Base-by-base conservation (phyloP, 2,113 vertebrate species). In the Limnothrissa miodon region DNA sequence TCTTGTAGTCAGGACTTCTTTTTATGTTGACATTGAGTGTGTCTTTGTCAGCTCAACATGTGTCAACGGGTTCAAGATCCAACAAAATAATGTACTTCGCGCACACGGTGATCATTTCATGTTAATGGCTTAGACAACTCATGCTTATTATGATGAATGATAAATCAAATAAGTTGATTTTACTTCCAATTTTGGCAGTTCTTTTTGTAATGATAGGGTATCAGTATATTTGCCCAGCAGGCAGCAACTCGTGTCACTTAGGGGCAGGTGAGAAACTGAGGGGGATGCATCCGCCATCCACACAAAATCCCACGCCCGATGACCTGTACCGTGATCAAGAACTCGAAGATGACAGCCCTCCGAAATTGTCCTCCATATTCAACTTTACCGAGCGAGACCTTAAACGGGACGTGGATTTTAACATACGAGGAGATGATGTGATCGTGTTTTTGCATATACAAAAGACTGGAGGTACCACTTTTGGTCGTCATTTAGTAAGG, bases 361-460 rank as follows among this genome's bases (percentile, higher is more conserved):
- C 92, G 0, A 93, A 91, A 80, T 90, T 92, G 39, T 90, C 91
- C 45, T 94, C 92, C 6, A 94, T 94, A 90, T 97, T 96, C 89
- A 96, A 95, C 93, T 98, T 99, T 93, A 94, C 95, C 9, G 94
- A 93, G 17, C 92, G 96, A 87, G 98, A 98, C 90, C 94, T 98
- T 44, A 94, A 95, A 86, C 95, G 97, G 82, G 95, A 95, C 85
- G 96, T 95, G 93, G 95, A 95, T 86, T 98, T 99, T 93, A 95
- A 98, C 91, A 97, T 99, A 87, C 95, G 95, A 80, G 97, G 96
- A 81, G 95, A 96, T 90, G 97, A 98, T 91, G 96, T 98, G 94
- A 97, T 99, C 25, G 98, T 98, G 53, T 99, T 99, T 86, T 89
- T 99, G 81, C 98, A 99, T 95, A 99, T 99, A 91, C 98, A 99